Evolutionary conservation across 2,797 vertebrate species (phyloP).

Genomic region (Sebastes kiyomatsui): DNA sequence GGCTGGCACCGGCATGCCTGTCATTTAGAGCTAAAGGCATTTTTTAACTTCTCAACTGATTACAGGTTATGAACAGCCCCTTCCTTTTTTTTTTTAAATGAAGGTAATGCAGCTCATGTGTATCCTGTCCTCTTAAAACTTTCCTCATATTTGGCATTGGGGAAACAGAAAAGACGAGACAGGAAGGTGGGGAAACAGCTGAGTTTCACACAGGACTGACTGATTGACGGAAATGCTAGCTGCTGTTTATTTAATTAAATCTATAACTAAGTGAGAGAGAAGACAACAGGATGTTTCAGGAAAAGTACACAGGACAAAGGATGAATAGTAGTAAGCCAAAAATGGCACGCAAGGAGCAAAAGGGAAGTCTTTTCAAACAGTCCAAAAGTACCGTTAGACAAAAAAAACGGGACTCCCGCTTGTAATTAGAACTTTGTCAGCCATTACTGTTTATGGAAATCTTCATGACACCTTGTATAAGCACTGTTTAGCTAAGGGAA

Average conservation of each 20-base stretch:
- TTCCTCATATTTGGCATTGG: background rate
- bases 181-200: constrained; percentile 1
- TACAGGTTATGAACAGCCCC: background rate
- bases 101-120: background rate
- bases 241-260: constrained; percentile 12
- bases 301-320: constrained; percentile 29
- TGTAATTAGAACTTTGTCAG: constrained; percentile 26
- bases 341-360: background rate
- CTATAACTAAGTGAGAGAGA: constrained; percentile 16
- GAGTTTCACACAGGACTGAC: constrained; percentile 15
- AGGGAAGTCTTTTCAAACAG: constrained; percentile 10
- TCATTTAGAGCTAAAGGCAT: background rate
- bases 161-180: background rate
- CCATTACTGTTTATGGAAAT: background rate
- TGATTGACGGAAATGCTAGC: constrained; percentile 27
- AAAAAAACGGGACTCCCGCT: background rate
- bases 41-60: background rate
- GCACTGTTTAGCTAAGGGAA: background rate
- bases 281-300: constrained; percentile 55
- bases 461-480: background rate
- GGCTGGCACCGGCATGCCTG: background rate
- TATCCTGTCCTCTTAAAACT: background rate
- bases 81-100: background rate
- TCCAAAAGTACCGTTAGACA: background rate
- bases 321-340: background rate